A percentile compares a stretch with the other conserved stretches of the same genome.
Evolutionary conservation across 2,113 vertebrate species (phyloP).

Genomic region (Heptranchias perlo): DNA sequence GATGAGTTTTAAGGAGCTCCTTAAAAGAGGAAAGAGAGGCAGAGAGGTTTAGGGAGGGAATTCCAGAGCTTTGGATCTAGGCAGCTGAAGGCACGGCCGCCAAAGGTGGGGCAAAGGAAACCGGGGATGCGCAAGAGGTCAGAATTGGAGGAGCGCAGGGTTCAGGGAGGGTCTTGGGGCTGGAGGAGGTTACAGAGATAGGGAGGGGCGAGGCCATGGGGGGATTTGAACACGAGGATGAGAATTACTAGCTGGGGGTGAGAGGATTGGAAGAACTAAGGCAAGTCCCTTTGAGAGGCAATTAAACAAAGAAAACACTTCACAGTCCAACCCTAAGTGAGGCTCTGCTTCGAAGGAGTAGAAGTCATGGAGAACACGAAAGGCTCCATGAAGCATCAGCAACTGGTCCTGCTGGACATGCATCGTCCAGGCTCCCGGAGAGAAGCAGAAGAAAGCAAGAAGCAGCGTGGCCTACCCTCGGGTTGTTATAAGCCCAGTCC

Average conservation of each 20-base stretch:
- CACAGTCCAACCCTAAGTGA: no score
- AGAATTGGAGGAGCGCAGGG: no score
- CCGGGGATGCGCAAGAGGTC: no score
- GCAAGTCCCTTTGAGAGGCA: not conserved
- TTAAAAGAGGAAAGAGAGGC: not conserved
- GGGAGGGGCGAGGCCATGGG: not conserved
- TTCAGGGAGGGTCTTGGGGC: no score
- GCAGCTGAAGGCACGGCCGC: no score
- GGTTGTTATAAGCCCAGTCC: not conserved
- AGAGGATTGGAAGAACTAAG: not conserved
- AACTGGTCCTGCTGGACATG: not conserved
- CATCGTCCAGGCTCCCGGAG: not conserved
- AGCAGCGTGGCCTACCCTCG: not conserved
- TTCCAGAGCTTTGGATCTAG: no score
- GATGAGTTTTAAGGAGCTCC: not conserved
- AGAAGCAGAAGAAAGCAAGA: not conserved
- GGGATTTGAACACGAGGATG: not conserved
- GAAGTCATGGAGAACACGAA: not conserved
- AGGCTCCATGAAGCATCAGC: not conserved
- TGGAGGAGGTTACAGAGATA: no score
- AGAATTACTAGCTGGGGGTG: not conserved
- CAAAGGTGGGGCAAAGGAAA: no score
- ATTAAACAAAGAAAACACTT: not conserved
- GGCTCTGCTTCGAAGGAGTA: not conserved
- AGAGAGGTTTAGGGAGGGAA: not conserved